A percentile compares a stretch with the other conserved stretches of the same genome.
Conservation (phyloP, 2,113 vertebrate species). For the Sigmodon hispidus region DNA sequence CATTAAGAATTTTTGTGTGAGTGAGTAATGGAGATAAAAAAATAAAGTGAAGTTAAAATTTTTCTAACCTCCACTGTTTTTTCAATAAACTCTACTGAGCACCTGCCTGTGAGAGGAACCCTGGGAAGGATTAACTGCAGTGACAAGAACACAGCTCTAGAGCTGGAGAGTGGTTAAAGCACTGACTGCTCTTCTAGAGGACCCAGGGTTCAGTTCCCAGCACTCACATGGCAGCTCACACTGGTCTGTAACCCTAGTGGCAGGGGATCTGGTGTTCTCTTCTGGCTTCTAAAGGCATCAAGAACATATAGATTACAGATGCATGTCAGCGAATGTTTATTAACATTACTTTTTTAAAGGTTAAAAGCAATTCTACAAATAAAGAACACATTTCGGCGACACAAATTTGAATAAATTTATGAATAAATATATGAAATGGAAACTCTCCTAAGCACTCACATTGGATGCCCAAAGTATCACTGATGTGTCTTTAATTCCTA, state of each 20-base stretch:
- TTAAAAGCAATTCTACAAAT: background rate
- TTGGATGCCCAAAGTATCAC: background rate
- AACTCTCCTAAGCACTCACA: background rate
- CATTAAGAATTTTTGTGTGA: constrained; percentile 27
- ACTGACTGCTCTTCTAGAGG: background rate
- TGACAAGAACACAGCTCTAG: background rate
- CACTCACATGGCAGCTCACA: background rate
- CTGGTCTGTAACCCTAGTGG: background rate
- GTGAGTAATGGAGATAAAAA: background rate
- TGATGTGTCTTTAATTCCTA: background rate
- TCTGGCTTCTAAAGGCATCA: background rate
- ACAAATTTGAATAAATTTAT: background rate
- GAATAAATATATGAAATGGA: background rate
- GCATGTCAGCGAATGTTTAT: background rate
- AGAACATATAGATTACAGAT: background rate
- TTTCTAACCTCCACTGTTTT: background rate
- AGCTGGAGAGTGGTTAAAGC: background rate
- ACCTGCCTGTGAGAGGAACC: background rate
- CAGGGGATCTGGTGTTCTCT: background rate
- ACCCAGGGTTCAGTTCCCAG: background rate
- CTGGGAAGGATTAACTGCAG: background rate
- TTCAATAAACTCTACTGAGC: background rate
- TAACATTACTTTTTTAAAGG: no score
- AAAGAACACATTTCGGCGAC: background rate
- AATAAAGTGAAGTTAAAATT: background rate